A percentile compares a stretch with the other conserved stretches of the same genome.
These are phyloP conservation scores for Caradrina clavipalpis DNA, from an alignment of 2,888 invertebrate species.

Conservation along the genomic window DNA sequence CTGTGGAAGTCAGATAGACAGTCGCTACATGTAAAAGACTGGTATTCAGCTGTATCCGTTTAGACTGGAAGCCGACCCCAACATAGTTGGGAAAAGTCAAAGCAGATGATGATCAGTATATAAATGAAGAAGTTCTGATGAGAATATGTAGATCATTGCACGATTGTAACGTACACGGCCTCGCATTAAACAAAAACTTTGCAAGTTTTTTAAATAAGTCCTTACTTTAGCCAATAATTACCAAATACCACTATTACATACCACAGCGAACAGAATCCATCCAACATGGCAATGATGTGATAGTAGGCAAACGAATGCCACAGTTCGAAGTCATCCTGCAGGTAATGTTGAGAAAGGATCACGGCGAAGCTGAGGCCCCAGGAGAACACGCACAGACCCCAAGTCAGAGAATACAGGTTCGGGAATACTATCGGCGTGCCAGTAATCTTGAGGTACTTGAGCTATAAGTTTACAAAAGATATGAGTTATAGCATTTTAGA, in stretches of 20 bases:
- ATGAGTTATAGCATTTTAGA: not conserved
- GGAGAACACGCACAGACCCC: constrained; percentile 92
- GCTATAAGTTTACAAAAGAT: constrained; percentile 78
- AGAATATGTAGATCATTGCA: no score
- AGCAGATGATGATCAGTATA: no score
- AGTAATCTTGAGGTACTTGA: constrained; percentile 91
- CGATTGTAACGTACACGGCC: no score
- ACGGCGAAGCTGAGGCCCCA: constrained; percentile 92
- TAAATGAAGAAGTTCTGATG: no score
- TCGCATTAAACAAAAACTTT: not conserved
- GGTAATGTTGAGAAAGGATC: constrained; percentile 93
- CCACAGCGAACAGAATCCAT: constrained; percentile 94
- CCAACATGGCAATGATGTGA: constrained; percentile 94
- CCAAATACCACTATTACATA: constrained; percentile 68
- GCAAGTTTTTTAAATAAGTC: not conserved
- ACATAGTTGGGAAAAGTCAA: no score
- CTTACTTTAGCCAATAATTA: not conserved
- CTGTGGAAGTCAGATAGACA: no score
- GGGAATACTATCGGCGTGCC: constrained; percentile 93
- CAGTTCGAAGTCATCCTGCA: constrained; percentile 93
- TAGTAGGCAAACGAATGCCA: constrained; percentile 94
- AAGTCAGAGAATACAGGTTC: constrained; percentile 92
- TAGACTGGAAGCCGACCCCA: no score
- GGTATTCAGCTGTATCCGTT: no score
- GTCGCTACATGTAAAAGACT: no score